Percentiles rank a stretch among this genome's conserved stretches.
Evolutionary conservation across 2,888 invertebrate species (phyloP).

Genomic region (Dicyrtoma fusca): DNA sequence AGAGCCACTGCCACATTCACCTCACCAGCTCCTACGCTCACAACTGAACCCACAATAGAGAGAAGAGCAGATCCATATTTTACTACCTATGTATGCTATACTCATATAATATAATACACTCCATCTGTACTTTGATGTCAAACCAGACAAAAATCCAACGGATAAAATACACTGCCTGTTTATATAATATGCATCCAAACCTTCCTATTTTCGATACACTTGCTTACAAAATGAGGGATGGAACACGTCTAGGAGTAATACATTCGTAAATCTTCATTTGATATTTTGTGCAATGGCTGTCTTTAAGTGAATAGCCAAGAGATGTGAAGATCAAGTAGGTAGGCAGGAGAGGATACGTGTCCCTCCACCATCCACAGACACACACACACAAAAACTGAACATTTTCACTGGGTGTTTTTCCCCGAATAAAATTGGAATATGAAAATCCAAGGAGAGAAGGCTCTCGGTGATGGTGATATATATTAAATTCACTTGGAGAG

Average conservation of each 20-base stretch:
- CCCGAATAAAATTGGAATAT: slow-evolving; percentile 8
- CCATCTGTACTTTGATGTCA: background rate
- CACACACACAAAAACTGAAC: background rate
- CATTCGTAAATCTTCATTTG: background rate
- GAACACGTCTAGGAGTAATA: background rate
- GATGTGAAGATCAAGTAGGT: background rate
- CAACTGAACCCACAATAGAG: too few species aligned
- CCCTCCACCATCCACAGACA: too few species aligned
- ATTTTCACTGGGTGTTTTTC: slow-evolving; percentile 20
- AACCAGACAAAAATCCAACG: background rate
- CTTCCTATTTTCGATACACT: too few species aligned
- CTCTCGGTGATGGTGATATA: slow-evolving; percentile 26
- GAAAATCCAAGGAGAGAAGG: too few species aligned
- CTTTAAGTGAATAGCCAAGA: background rate
- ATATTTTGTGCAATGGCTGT: slow-evolving; percentile 11
- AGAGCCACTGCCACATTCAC: background rate
- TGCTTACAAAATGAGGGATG: too few species aligned
- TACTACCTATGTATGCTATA: too few species aligned
- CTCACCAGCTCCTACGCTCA: too few species aligned
- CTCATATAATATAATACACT: too few species aligned
- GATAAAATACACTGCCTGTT: background rate
- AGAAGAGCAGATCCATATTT: too few species aligned
- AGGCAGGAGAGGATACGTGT: too few species aligned
- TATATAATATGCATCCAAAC: too few species aligned
- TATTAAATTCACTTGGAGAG: slow-evolving; percentile 35